These are phyloP conservation scores for Amphilophus citrinellus DNA, from an alignment of 2,113 vertebrate species.

Conservation along the genomic window DNA sequence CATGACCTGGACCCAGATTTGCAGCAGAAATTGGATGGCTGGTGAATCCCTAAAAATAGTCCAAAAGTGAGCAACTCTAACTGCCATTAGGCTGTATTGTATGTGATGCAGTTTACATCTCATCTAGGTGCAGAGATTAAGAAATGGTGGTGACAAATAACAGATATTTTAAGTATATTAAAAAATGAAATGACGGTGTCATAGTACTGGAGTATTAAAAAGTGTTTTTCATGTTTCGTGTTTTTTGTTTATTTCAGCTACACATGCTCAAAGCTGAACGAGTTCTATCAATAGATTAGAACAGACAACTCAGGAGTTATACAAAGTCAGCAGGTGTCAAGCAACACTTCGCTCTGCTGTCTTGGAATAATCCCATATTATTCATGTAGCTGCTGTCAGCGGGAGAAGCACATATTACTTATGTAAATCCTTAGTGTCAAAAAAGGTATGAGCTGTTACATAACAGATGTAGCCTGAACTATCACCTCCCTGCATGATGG, in stretches of 20 bases:
- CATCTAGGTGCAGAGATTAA: neutral
- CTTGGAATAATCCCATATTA: constrained; percentile 58
- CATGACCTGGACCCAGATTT: neutral
- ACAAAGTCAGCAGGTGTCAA: constrained; percentile 30
- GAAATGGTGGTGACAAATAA: neutral
- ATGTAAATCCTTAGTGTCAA: constrained; percentile 56
- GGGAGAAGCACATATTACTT: constrained; percentile 48
- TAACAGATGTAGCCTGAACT: constrained; percentile 42
- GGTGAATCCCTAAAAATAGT: neutral
- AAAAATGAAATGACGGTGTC: neutral
- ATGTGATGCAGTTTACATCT: neutral
- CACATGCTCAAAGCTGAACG: constrained; percentile 29
- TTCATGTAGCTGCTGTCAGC: constrained; percentile 47
- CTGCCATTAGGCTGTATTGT: neutral
- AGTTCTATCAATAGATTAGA: constrained; percentile 23
- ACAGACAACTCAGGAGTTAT: constrained; percentile 2
- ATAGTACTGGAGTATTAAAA: neutral
- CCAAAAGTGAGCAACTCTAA: neutral
- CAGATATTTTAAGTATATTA: neutral
- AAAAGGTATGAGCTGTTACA: constrained; percentile 48
- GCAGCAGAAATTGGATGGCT: neutral
- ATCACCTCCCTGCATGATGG: constrained; percentile 23
- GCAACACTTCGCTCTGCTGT: constrained; percentile 28
- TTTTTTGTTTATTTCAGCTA: neutral
- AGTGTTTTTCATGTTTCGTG: neutral